Percentiles rank a stretch among this genome's conserved stretches.
These are phyloP conservation scores for Tillus elongatus DNA, from an alignment of 2,888 invertebrate genomes.

Conservation along the genomic window DNA sequence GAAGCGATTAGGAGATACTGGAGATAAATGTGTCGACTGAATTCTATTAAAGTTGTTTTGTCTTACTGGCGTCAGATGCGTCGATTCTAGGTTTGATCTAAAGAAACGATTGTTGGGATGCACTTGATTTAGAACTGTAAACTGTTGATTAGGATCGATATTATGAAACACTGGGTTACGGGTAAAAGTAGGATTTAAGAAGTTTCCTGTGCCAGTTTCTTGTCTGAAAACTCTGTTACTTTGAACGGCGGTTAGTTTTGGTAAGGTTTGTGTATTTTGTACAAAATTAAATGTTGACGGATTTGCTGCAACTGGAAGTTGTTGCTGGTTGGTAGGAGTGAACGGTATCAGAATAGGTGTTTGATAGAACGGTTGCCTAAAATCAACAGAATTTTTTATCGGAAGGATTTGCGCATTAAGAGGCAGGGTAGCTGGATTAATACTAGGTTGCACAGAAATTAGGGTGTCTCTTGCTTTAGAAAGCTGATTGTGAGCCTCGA, in stretches of 20 bases:
- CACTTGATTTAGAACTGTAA: slow-evolving; percentile 7
- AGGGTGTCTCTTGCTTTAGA: slow-evolving; percentile 17
- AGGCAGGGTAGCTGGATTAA: slow-evolving; percentile 34
- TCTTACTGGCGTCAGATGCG: neutral
- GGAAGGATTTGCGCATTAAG: slow-evolving; percentile 39
- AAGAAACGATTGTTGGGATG: slow-evolving; percentile 22
- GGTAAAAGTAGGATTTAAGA: slow-evolving; percentile 13
- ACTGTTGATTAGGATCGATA: slow-evolving; percentile 1
- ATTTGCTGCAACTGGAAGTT: slow-evolving; percentile 6
- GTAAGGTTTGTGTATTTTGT: slow-evolving; percentile 17
- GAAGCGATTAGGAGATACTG: slow-evolving; percentile 11
- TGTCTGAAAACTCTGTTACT: slow-evolving; percentile 35
- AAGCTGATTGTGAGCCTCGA: slow-evolving; percentile 28
- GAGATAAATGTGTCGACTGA: slow-evolving; percentile 16
- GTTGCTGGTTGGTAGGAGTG: slow-evolving; percentile 8
- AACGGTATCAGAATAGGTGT: slow-evolving; percentile 17
- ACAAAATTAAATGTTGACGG: slow-evolving; percentile 18
- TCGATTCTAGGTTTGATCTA: slow-evolving; percentile 19
- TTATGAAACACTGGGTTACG: neutral
- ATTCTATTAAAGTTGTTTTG: slow-evolving; percentile 16
- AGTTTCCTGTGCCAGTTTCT: slow-evolving; percentile 36
- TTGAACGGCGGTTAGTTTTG: slow-evolving; percentile 15
- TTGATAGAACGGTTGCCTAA: slow-evolving; percentile 26
- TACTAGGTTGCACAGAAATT: slow-evolving; percentile 48
- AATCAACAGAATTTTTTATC: slow-evolving; percentile 32